Conservation (phyloP, 1,140 invertebrate genomes). For the Leptoteleia sp. region DNA sequence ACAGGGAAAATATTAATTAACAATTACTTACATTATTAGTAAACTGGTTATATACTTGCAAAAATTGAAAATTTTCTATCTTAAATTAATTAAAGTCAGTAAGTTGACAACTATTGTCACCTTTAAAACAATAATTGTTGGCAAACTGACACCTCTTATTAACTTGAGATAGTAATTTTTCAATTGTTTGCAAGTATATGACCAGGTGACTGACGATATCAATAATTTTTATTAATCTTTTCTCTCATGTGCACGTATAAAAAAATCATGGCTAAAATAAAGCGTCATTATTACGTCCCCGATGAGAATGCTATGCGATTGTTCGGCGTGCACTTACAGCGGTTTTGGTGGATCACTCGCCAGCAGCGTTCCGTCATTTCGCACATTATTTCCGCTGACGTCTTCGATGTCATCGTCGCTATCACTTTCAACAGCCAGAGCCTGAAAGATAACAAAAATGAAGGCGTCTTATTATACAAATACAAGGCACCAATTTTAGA, state of each 20-base stretch:
- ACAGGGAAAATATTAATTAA: too few species aligned
- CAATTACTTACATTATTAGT: too few species aligned
- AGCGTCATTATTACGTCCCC: conserved; percentile 37
- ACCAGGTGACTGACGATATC: too few species aligned
- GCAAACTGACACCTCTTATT: conserved; percentile 28
- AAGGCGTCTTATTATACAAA: conserved; percentile 1
- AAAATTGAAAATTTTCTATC: too few species aligned
- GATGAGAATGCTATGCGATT: conserved; percentile 28
- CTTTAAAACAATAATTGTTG: neutral
- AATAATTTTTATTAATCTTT: too few species aligned
- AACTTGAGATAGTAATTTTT: too few species aligned
- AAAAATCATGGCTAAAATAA: too few species aligned
- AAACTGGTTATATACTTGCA: too few species aligned
- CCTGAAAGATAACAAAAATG: conserved; percentile 64
- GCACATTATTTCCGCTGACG: conserved; percentile 82
- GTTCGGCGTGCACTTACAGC: conserved; percentile 86
- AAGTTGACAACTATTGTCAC: too few species aligned
- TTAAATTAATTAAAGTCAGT: too few species aligned
- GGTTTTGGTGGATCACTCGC: conserved; percentile 98
- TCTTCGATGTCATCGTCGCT: conserved; percentile 81
- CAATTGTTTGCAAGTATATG: too few species aligned
- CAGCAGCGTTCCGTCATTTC: conserved; percentile 95
- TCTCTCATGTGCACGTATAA: too few species aligned
- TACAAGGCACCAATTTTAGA: neutral
- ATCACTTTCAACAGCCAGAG: conserved; percentile 79